Evolutionary conservation across 1,140 invertebrate species (phyloP).

Genomic region (Panulirus ornatus): DNA sequence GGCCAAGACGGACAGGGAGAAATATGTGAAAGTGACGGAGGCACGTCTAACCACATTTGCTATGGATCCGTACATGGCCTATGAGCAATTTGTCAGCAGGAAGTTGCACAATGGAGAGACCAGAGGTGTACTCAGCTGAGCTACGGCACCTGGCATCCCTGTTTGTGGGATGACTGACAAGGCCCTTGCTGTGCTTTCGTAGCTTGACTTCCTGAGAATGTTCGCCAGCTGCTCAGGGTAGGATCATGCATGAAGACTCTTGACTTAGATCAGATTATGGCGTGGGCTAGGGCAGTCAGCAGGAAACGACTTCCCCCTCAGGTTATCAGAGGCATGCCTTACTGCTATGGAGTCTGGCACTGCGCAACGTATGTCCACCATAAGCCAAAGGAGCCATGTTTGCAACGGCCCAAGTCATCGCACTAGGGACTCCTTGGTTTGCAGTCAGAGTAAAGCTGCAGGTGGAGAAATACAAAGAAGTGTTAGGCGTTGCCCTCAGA

Average conservation of each 20-base stretch:
- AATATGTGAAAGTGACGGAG: too few species aligned
- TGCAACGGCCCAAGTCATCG: not conserved
- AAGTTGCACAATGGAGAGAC: conserved; percentile 21
- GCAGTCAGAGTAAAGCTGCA: not conserved
- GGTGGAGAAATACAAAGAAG: too few species aligned
- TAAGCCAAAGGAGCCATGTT: not conserved
- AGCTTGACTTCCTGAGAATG: too few species aligned
- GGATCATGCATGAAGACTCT: conserved; percentile 7
- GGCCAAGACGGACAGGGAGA: too few species aligned
- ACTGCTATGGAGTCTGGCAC: not conserved
- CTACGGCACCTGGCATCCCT: conserved; percentile 20
- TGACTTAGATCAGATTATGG: conserved; percentile 29
- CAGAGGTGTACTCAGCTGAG: conserved; percentile 55
- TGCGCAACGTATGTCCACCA: not conserved
- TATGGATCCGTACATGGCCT: conserved; percentile 12
- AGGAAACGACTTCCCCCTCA: not conserved
- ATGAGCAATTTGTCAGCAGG: conserved; percentile 1
- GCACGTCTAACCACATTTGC: too few species aligned
- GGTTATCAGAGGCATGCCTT: not conserved
- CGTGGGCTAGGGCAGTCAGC: too few species aligned
- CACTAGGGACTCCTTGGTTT: not conserved
- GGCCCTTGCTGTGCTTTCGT: conserved; percentile 1
- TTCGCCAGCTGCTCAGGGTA: not conserved
- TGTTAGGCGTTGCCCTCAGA: not conserved
- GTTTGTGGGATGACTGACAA: conserved; percentile 34